Evolutionary conservation across 2,888 invertebrate species (phyloP).

Genomic region (Drosophila niveifrons): DNA sequence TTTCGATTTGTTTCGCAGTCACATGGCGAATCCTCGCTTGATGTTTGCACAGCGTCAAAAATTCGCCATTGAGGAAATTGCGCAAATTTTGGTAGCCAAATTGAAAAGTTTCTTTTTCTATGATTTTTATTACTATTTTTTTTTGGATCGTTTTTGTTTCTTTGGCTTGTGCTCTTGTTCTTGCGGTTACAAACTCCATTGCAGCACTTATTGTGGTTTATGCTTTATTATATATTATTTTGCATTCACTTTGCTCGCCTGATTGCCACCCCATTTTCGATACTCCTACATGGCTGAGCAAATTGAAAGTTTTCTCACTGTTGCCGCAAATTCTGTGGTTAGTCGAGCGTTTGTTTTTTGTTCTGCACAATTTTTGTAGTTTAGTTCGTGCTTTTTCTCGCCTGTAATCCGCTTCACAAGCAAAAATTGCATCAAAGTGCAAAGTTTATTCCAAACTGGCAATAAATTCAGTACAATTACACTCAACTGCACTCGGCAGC

Average conservation of each 20-base stretch:
- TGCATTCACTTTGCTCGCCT: constrained; percentile 34
- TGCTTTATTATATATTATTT: constrained; percentile 59
- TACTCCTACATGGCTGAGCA: constrained; percentile 50
- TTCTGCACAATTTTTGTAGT: constrained; percentile 29
- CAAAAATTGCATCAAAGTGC: constrained; percentile 61
- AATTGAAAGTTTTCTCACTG: constrained; percentile 70
- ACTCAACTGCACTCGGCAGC: constrained; percentile 31
- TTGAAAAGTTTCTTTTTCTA: constrained; percentile 65
- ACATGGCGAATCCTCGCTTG: not conserved
- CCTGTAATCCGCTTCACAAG: constrained; percentile 39
- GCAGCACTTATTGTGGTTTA: constrained; percentile 53
- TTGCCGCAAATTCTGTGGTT: constrained; percentile 42
- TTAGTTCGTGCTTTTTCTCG: constrained; percentile 27
- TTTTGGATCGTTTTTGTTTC: constrained; percentile 16
- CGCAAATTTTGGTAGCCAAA: constrained; percentile 68
- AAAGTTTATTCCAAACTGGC: constrained; percentile 59
- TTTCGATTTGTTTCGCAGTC: constrained; percentile 14
- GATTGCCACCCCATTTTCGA: constrained; percentile 61
- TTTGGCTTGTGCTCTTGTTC: constrained; percentile 21
- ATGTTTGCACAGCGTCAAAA: constrained; percentile 29
- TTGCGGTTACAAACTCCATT: constrained; percentile 23
- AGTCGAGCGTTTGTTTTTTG: constrained; percentile 47
- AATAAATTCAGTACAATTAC: constrained; percentile 59
- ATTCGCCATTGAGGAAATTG: constrained; percentile 56
- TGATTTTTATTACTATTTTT: constrained; percentile 8